Conservation (phyloP, 1,140 invertebrate species). For the Cheumatopsyche charites region DNA sequence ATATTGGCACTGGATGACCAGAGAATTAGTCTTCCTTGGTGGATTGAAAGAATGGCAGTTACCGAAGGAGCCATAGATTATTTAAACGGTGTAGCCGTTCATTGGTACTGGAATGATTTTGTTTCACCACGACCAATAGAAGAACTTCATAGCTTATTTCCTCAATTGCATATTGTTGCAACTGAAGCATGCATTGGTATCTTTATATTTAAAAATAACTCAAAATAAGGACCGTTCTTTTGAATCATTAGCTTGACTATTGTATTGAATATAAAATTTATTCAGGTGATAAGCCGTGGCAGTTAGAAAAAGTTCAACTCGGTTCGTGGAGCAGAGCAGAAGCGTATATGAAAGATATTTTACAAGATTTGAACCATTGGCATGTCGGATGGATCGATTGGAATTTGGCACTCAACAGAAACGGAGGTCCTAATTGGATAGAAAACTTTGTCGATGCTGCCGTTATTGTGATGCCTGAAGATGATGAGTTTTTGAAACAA, state of each 20-base stretch:
- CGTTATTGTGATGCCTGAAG: slow-evolving; percentile 70
- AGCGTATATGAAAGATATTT: slow-evolving; percentile 70
- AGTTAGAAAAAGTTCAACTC: slow-evolving; percentile 57
- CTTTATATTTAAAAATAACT: slow-evolving; percentile 17
- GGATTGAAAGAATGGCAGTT: slow-evolving; percentile 62
- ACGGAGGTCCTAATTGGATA: slow-evolving; percentile 78
- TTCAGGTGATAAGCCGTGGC: slow-evolving; percentile 60
- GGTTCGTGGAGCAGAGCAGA: slow-evolving; percentile 77
- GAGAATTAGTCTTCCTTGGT: slow-evolving; percentile 66
- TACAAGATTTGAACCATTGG: slow-evolving; percentile 73
- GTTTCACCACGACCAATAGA: slow-evolving; percentile 61
- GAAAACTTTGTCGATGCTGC: slow-evolving; percentile 75
- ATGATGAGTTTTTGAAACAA: slow-evolving; percentile 78
- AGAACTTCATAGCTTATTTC: slow-evolving; percentile 63
- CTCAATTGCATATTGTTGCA: slow-evolving; percentile 72
- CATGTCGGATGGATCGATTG: slow-evolving; percentile 83
- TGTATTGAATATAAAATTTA: slow-evolving; percentile 13
- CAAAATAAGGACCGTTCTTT: too few relatives aligned
- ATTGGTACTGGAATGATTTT: slow-evolving; percentile 72
- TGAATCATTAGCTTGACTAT: neutral
- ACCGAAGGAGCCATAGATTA: slow-evolving; percentile 62
- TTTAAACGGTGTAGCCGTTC: slow-evolving; percentile 72
- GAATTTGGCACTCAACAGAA: slow-evolving; percentile 78
- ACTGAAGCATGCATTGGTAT: slow-evolving; percentile 71
- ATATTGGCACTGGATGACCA: slow-evolving; percentile 75